Evolutionary conservation across 2,113 vertebrate species (phyloP).

Genomic region (Sula dactylatra): DNA sequence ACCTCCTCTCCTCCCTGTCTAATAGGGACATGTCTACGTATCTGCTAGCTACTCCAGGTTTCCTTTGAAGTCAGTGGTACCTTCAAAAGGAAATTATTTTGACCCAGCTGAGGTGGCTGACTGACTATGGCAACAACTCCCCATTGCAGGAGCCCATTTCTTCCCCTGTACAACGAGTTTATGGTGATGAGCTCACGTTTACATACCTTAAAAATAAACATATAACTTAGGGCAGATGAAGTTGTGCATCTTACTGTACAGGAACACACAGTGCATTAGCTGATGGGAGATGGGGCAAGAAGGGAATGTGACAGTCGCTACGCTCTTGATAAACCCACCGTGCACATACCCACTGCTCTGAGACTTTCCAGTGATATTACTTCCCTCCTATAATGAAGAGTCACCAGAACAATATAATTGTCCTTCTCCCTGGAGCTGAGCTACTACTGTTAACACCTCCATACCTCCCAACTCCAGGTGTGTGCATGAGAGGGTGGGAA

Average conservation of each 20-base stretch:
- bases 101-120: background rate
- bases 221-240: rapidly evolving
- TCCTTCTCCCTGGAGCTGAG: background rate
- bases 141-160: background rate
- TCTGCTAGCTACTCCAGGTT: background rate
- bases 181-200: background rate
- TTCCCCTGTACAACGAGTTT: background rate
- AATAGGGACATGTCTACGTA: background rate
- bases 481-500: background rate
- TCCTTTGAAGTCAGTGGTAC: background rate
- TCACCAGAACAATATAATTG: too few species aligned
- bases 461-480: rapidly evolving
- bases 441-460: background rate
- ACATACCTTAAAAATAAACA: background rate
- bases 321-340: background rate
- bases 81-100: background rate
- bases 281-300: background rate
- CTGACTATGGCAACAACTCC: background rate
- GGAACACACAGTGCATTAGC: background rate
- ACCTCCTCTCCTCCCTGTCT: background rate
- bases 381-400: background rate
- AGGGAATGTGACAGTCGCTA: rapidly evolving
- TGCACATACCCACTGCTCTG: background rate
- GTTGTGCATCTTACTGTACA: background rate
- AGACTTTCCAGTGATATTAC: background rate